Conservation (phyloP, 2,888 invertebrate species). For the Drosophila parthenogenetica region DNA sequence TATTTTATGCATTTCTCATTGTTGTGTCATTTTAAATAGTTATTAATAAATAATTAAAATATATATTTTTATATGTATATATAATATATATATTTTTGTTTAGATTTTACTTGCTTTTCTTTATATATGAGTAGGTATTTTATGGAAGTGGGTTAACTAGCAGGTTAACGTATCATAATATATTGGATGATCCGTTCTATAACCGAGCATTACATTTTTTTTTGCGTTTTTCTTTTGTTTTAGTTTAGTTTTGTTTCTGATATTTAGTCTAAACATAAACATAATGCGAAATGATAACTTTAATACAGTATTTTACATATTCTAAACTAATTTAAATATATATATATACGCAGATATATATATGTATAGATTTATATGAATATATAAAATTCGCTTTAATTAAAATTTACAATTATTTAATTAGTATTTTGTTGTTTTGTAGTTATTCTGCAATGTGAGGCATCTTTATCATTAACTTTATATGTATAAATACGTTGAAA, state of each 20-base stretch:
- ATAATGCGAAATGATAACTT: slow-evolving; percentile 59
- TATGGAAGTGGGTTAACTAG: slow-evolving; percentile 59
- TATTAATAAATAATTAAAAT: slow-evolving; percentile 73
- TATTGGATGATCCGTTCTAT: slow-evolving; percentile 33
- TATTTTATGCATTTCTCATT: slow-evolving; percentile 49
- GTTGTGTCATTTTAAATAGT: slow-evolving; percentile 57
- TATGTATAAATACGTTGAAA: slow-evolving; percentile 34
- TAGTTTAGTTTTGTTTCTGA: slow-evolving; percentile 28
- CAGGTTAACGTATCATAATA: slow-evolving; percentile 40
- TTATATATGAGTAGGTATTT: slow-evolving; percentile 57
- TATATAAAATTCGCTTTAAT: slow-evolving; percentile 59
- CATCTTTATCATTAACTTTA: slow-evolving; percentile 25
- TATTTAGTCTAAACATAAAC: slow-evolving; percentile 62
- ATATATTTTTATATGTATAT: slow-evolving; percentile 36
- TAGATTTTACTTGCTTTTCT: slow-evolving; percentile 37
- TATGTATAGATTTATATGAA: slow-evolving; percentile 24
- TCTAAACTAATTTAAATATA: slow-evolving; percentile 47
- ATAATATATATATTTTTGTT: slow-evolving; percentile 32
- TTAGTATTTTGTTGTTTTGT: slow-evolving; percentile 43
- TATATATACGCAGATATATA: slow-evolving; percentile 20
- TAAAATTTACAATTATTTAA: slow-evolving; percentile 63
- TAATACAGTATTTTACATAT: slow-evolving; percentile 75
- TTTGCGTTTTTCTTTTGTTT: neutral
- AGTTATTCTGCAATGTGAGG: slow-evolving; percentile 38
- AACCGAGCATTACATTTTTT: slow-evolving; percentile 63